Conservation (phyloP, 2,113 vertebrate species). For the Pelecanus crispus region DNA sequence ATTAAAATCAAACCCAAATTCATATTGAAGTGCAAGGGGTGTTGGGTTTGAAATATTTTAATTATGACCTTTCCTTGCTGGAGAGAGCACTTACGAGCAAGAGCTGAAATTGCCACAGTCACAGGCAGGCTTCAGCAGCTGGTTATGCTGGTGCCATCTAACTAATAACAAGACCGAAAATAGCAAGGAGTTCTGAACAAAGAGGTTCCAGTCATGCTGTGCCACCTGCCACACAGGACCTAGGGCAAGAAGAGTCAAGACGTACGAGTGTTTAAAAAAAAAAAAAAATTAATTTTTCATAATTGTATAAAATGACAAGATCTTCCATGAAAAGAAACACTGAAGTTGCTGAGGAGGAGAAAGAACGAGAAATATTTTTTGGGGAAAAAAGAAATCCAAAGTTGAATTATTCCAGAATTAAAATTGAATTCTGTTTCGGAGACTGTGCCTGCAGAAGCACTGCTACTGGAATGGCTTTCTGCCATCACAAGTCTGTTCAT, state of each 20-base stretch:
- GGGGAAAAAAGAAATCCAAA: rapidly evolving
- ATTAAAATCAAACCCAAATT: background rate
- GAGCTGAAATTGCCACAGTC: background rate
- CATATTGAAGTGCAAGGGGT: background rate
- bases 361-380: background rate
- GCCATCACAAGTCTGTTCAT: background rate
- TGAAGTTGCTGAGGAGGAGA: background rate
- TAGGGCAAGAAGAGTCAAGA: background rate
- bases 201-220: background rate
- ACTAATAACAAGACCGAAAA: background rate
- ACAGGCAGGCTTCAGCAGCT: background rate
- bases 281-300: background rate
- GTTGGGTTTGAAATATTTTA: background rate
- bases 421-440: background rate
- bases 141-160: background rate
- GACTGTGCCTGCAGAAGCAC: background rate
- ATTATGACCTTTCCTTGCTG: background rate
- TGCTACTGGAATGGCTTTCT: background rate
- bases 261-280: background rate
- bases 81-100: background rate
- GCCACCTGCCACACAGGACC: background rate
- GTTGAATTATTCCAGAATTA: background rate
- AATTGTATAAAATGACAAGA: background rate
- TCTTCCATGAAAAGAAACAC: background rate
- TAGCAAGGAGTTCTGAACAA: background rate